Evolutionary conservation across 1,140 invertebrate species (phyloP).

Genomic region (Pseudomyrmex flavicornis): DNA sequence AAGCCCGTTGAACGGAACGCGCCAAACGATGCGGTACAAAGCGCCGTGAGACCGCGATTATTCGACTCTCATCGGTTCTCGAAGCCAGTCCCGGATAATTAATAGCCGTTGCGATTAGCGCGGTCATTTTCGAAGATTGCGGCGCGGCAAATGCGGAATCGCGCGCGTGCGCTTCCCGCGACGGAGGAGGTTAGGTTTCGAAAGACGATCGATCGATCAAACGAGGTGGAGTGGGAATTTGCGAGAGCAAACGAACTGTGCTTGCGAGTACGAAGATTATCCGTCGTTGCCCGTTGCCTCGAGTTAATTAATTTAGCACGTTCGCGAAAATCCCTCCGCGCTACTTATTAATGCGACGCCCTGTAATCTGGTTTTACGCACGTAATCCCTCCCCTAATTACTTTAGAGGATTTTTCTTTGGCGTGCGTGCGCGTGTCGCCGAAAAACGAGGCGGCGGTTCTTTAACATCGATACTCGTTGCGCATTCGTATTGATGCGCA

Average conservation of each 20-base stretch:
- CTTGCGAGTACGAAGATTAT: slow-evolving; percentile 23
- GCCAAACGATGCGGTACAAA: slow-evolving; percentile 49
- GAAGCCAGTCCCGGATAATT: slow-evolving; percentile 42
- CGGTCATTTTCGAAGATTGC: slow-evolving; percentile 59
- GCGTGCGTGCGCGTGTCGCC: too few species aligned
- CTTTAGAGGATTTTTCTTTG: not conserved
- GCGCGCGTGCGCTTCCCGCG: not conserved
- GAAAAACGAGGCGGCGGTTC: not conserved
- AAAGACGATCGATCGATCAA: slow-evolving; percentile 28
- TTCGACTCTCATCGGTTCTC: slow-evolving; percentile 35
- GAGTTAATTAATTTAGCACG: slow-evolving; percentile 31
- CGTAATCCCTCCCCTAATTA: slow-evolving; percentile 1
- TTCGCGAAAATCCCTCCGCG: slow-evolving; percentile 7
- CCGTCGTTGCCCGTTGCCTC: not conserved
- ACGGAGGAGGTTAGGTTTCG: too few species aligned
- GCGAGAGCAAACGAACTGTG: not conserved
- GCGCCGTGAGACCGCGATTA: slow-evolving; percentile 56
- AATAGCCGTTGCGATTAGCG: slow-evolving; percentile 61
- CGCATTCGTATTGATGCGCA: not conserved
- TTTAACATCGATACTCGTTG: not conserved
- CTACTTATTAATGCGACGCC: not conserved
- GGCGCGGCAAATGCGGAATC: slow-evolving; percentile 30
- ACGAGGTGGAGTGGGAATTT: not conserved
- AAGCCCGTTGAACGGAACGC: slow-evolving; percentile 42
- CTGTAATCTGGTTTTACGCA: not conserved